Evolutionary conservation across 53 echinoderm and acorn worm genomes (phyloP), one percentile per base, ranked within the genome.

Genomic region (Zoroaster sp.): DNA sequence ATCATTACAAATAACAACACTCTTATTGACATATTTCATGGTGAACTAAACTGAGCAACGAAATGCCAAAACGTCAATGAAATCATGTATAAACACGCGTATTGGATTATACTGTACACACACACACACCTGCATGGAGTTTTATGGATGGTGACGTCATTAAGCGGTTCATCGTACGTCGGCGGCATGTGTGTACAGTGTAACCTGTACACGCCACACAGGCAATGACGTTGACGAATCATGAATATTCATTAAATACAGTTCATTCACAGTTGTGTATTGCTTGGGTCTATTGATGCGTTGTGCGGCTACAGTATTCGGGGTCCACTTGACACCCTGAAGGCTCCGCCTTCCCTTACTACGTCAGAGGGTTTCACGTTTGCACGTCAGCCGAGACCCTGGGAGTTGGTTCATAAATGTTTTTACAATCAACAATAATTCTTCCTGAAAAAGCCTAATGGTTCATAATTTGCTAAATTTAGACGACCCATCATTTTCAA

Each of bases 211-310:
- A 20, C 14, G 67, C 40, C 35, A 47, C 39, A 45, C 85, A 33
- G 9, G 49, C 47, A 49, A 85, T 85, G 85, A 85, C 85, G 85
- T 71, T 34, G 17, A n/a, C 25, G 3, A 31, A 5, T 71, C 37
- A 85, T 85, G 85, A 85, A 85, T 85, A 85, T 85, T 69, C 71
- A 85, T 47, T 34, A 31, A 20, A 17, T 18, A 15, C 25, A 9
- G 82, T 82, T 82, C 82, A 68, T 14, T 8, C 69, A 15, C 43
- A 18, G 82, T 66, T 41, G 1, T 14, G 79, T 55, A 55, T 39
- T 79, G 55, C 54, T 55, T 6, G n/a, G 30, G 38, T 46, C 41
- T 34, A 14, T 11, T 30, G 41, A 3, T 12, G 23, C 40, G 65
- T 25, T 8, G 0, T 37, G 21, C 1, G 38, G 15, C 55, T 40